phyloP scores from a whole-genome alignment of 2,113 vertebrate genomes.

The Pollimyrus isidori region DNA sequence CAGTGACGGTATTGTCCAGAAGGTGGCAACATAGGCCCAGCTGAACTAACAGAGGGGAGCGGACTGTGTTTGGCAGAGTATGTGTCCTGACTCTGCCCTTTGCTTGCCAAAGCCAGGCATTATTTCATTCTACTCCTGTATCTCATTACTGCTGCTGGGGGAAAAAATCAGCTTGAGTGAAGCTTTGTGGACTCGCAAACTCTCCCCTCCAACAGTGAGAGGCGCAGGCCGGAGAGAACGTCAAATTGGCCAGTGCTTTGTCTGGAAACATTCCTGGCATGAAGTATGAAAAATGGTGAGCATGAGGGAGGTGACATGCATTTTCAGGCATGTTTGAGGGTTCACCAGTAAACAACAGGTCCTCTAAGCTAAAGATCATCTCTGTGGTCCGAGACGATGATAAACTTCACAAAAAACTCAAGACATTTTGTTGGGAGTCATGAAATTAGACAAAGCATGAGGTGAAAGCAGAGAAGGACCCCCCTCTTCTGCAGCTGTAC shows the following conservation, averaged over 20 bases:
- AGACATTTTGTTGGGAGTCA: not conserved
- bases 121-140: slow-evolving; percentile 39
- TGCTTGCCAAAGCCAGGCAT: slow-evolving; percentile 41
- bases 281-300: not conserved
- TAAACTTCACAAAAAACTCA: not conserved
- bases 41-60: not conserved
- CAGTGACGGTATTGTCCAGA: slow-evolving; percentile 32
- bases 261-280: not conserved
- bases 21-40: slow-evolving; percentile 37
- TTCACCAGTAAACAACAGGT: not conserved
- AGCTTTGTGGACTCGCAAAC: not conserved
- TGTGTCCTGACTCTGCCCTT: slow-evolving; percentile 34
- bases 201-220: not conserved
- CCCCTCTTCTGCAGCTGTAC: not conserved
- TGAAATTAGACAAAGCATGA: not conserved
- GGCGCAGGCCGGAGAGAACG: not conserved
- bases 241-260: slow-evolving; percentile 13
- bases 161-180: slow-evolving; percentile 19
- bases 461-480: not conserved
- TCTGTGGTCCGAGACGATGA: not conserved
- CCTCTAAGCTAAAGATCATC: not conserved
- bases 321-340: not conserved
- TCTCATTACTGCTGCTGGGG: slow-evolving; percentile 44
- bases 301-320: not conserved
- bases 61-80: slow-evolving; percentile 25